These are phyloP conservation scores for Sparus aurata DNA, from an alignment of 2,797 vertebrate species.

Conservation along the genomic window DNA sequence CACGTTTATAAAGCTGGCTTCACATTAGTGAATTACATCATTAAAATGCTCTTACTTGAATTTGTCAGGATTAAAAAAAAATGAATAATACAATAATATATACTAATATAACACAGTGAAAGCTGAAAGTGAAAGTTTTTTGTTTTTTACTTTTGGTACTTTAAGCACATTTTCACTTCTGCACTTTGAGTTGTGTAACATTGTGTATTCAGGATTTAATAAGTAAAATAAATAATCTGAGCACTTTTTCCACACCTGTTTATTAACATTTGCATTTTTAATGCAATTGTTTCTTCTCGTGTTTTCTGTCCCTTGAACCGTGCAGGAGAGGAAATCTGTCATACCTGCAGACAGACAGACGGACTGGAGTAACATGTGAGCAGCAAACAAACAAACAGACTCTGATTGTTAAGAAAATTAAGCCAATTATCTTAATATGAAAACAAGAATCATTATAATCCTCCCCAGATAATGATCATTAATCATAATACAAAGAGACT, in stretches of 20 bases:
- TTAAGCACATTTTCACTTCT: too few species aligned
- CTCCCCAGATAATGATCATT: constrained; percentile 58
- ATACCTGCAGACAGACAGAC: constrained; percentile 10
- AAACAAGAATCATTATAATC: constrained; percentile 56
- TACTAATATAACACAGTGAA: too few species aligned
- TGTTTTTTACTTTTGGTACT: too few species aligned
- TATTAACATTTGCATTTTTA: not conserved
- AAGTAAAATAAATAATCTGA: not conserved
- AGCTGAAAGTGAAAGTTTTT: too few species aligned
- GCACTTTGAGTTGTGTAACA: too few species aligned
- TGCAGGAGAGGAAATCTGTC: constrained; percentile 12
- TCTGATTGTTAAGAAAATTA: constrained; percentile 35
- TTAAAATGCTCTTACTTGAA: not conserved
- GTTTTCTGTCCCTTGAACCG: not conserved
- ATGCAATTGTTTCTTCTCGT: not conserved
- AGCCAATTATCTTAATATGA: constrained; percentile 52
- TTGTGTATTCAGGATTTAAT: not conserved
- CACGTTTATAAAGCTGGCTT: not conserved
- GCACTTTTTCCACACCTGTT: not conserved
- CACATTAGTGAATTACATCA: not conserved
- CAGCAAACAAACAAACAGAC: constrained; percentile 17
- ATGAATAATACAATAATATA: not conserved
- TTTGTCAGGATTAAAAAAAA: not conserved
- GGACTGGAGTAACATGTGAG: constrained; percentile 20
- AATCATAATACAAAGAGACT: constrained; percentile 64